These are phyloP conservation scores for Dorcus parallelipipedus DNA, from an alignment of 2,888 invertebrate species.

Conservation along the genomic window DNA sequence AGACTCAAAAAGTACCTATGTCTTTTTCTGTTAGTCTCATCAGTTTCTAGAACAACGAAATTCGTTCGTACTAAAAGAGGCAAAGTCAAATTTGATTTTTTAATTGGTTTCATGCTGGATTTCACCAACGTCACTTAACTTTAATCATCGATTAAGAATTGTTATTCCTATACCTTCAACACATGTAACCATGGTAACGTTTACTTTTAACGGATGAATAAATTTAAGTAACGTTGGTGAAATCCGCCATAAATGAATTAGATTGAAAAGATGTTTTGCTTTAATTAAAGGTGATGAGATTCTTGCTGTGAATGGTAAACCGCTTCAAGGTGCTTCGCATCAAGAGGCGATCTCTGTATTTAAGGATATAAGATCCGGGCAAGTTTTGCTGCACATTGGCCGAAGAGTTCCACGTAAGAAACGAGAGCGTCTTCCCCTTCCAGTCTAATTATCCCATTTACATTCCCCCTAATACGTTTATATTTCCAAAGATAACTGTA, in stretches of 20 bases:
- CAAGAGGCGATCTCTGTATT: conserved; percentile 88
- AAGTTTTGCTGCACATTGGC: conserved; percentile 71
- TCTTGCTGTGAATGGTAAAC: conserved; percentile 79
- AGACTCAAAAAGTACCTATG: no score
- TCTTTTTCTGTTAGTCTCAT: no score
- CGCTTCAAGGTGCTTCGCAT: conserved; percentile 82
- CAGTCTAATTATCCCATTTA: conserved; percentile 24
- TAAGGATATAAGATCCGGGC: conserved; percentile 85
- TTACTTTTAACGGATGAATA: no score
- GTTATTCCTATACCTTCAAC: no score
- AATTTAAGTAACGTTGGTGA: no score
- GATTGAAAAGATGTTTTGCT: neutral
- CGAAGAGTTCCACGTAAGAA: conserved; percentile 49
- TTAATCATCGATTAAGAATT: no score
- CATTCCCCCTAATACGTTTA: conserved; percentile 28
- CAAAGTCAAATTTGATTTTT: neutral
- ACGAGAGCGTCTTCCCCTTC: conserved; percentile 38
- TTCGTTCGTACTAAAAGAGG: neutral
- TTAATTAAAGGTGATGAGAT: conserved; percentile 79
- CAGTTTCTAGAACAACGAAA: no score
- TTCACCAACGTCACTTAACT: no score
- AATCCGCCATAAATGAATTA: neutral
- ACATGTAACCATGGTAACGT: no score
- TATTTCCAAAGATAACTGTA: conserved; percentile 34
- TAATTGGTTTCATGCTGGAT: no score